Percentiles rank a stretch among this genome's conserved stretches.
These are phyloP conservation scores for Heliconius himera DNA, from an alignment of 1,140 invertebrate species.

Conservation along the genomic window DNA sequence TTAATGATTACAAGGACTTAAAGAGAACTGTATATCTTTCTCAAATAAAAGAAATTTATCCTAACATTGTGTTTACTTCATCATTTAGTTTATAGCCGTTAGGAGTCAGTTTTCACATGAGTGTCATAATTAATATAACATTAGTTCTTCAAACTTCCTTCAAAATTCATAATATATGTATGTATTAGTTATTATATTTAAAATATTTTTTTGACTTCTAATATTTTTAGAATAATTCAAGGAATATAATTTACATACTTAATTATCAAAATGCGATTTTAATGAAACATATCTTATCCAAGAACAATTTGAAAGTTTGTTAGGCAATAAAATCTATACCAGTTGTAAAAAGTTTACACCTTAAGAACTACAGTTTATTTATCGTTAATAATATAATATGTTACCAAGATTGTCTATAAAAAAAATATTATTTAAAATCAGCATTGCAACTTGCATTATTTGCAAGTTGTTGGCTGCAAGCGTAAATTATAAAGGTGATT, in stretches of 20 bases:
- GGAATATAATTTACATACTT: background rate
- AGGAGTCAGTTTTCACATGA: constrained; percentile 32
- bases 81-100: background rate
- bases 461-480: background rate
- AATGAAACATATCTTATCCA: background rate
- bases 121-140: constrained; percentile 44
- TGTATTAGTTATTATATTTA: no score
- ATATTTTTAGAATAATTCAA: background rate
- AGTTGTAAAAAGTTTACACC: background rate
- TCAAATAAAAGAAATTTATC: background rate
- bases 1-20: background rate
- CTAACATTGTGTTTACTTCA: background rate
- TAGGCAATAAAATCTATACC: background rate
- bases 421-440: no score
- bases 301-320: background rate
- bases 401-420: no score
- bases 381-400: no score
- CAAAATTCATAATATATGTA: background rate
- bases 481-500: constrained; percentile 33
- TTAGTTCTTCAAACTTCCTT: constrained; percentile 40
- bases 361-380: no score
- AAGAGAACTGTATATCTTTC: background rate
- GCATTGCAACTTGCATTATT: background rate
- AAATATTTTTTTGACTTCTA: no score
- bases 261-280: background rate